Base-by-base conservation (phyloP, 2,797 vertebrate species). In the Melanotaenia parkinsoni region DNA sequence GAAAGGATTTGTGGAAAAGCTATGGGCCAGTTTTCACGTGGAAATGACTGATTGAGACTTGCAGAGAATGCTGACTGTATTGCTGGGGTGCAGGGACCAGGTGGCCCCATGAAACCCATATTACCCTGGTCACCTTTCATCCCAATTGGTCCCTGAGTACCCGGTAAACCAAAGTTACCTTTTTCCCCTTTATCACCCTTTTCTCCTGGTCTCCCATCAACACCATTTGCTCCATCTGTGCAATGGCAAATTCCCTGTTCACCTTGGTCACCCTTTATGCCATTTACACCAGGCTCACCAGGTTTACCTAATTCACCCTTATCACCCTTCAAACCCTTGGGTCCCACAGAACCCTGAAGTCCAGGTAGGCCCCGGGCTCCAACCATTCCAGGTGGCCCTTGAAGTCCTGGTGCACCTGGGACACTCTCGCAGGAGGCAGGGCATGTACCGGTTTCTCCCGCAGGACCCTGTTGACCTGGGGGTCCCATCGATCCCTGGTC, bases 1-100 rank as follows among this genome's bases (percentile, higher is more conserved):
- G 40, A 65, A 5, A 92, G 5, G 50, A 94, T 4, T 0, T 1
- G 0, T 0, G 28, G 56, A 71, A 95, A 95, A 8, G 81, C 8
- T 26, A 95, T 64, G 0, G 95, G 93, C 5, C 7, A 3, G 28
- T 87, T 3, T 0, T 65, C 60, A 2, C 0, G 0, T 0, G 94
- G 94, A 58, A 77, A 91, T 0, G 81, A 76, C 1, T 40, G 0
- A 1, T n/a, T 56, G n/a, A 91, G 18, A 11, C 22, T 20, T 1
- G 88, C 94, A 0, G 86, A 84, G 86, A 95, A 95, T 2, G 86
- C 86, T 0, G 94, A 94, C 18, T 92, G 86, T 63, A 94, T 89
- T 64, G 80, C 67, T 0, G 91, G 82, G 32, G 89, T 73, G 64
- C 94, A 95, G 22, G 90, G 92, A 0, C 95, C 94, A 0, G 89